phyloP scores from a whole-genome alignment of 2,888 invertebrate species.

The Drosophila maculinotata region DNA sequence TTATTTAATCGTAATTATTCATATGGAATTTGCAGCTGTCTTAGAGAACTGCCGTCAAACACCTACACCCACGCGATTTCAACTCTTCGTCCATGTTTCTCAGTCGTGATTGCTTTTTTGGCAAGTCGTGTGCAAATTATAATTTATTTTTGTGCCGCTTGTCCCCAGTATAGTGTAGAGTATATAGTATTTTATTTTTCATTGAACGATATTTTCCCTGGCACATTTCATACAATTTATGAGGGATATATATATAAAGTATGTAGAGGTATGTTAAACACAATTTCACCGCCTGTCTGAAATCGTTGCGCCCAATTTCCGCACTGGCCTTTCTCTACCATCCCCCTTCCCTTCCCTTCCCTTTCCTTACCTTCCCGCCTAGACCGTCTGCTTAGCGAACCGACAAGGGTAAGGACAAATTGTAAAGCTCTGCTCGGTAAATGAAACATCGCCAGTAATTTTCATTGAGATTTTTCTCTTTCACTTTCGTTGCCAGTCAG shows the following conservation, averaged over 20 bases:
- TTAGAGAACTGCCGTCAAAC: conserved; percentile 18
- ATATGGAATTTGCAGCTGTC: conserved; percentile 59
- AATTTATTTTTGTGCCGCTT: conserved; percentile 48
- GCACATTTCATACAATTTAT: conserved; percentile 38
- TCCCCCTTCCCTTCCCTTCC: too few species aligned
- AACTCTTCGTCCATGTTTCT: conserved; percentile 12
- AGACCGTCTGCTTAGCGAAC: too few species aligned
- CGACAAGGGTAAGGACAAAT: conserved; percentile 64
- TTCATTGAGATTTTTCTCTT: conserved; percentile 50
- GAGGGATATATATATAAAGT: conserved; percentile 5
- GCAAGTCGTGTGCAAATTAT: conserved; percentile 65
- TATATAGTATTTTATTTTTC: conserved; percentile 33
- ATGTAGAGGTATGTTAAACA: background rate
- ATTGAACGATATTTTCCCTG: conserved; percentile 43
- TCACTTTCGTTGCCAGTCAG: conserved; percentile 39
- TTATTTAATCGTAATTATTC: conserved; percentile 60
- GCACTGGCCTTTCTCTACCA: conserved; percentile 34
- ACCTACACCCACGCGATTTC: conserved; percentile 51
- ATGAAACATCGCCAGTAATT: conserved; percentile 37
- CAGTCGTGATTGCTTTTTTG: conserved; percentile 34
- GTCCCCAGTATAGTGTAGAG: conserved; percentile 27
- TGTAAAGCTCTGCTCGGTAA: conserved; percentile 11
- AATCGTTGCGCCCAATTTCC: conserved; percentile 42
- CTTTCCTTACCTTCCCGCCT: too few species aligned
- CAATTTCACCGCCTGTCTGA: conserved; percentile 6